A percentile compares a stretch with the other conserved stretches of the same genome.
Conservation (phyloP, 2,113 vertebrate genomes). For the Amphiprion percula region DNA sequence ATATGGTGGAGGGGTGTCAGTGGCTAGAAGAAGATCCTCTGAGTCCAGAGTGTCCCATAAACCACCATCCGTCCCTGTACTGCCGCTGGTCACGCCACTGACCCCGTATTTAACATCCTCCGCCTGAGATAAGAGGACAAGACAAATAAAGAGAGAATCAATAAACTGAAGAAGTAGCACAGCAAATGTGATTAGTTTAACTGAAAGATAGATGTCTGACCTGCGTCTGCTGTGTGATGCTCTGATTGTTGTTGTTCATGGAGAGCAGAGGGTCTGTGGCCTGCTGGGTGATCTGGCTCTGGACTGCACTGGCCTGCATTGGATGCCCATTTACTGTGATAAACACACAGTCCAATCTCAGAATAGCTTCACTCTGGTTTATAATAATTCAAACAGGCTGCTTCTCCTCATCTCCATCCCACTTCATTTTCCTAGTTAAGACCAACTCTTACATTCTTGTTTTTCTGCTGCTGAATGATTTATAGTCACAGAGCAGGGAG, state of each 20-base stretch:
- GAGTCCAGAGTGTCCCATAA: conserved; percentile 46
- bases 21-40: conserved; percentile 40
- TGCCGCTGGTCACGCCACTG: conserved; percentile 73
- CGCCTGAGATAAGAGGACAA: conserved; percentile 70
- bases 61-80: conserved; percentile 73
- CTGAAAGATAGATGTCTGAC: conserved; percentile 67
- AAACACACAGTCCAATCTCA: conserved; percentile 30
- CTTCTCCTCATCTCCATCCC: neutral
- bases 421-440: neutral
- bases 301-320: conserved; percentile 76
- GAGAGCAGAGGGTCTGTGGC: conserved; percentile 74
- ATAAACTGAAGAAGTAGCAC: neutral
- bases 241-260: conserved; percentile 82
- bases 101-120: conserved; percentile 74
- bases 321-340: conserved; percentile 81
- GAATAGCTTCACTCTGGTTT: neutral
- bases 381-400: conserved; percentile 16
- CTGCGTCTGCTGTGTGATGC: conserved; percentile 74
- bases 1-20: conserved; percentile 55
- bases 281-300: conserved; percentile 67
- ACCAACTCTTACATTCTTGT: conserved; percentile 10
- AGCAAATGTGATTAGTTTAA: neutral
- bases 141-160: neutral
- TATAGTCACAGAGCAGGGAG: neutral
- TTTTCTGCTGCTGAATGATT: conserved; percentile 34